These are phyloP conservation scores for Dipodomys merriami DNA, from an alignment of 2,113 vertebrate genomes.

Conservation along the genomic window DNA sequence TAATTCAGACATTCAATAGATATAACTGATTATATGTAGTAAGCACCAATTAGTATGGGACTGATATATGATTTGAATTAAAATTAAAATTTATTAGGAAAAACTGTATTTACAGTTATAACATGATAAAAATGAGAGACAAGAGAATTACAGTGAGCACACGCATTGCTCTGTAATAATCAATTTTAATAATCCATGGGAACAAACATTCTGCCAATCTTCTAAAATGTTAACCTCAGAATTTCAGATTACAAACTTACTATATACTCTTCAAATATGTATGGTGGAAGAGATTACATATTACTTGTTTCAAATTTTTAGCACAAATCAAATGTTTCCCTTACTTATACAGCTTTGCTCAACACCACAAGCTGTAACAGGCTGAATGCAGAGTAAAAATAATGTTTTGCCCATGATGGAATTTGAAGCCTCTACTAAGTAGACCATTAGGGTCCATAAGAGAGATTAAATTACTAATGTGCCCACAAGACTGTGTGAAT, in stretches of 20 bases:
- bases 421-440: constrained; percentile 25
- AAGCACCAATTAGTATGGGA: constrained; percentile 5
- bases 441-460: not conserved
- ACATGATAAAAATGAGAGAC: constrained; percentile 32
- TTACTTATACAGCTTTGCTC: not conserved
- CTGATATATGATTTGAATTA: constrained; percentile 26
- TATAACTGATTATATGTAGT: not conserved
- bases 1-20: not conserved
- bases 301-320: not conserved
- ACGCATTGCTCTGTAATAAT: constrained; percentile 35
- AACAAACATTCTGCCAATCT: constrained; percentile 35
- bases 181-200: constrained; percentile 45
- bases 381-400: not conserved
- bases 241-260: constrained; percentile 7
- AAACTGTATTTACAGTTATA: constrained; percentile 23
- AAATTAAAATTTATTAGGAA: constrained; percentile 39
- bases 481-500: not conserved
- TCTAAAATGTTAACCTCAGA: constrained; percentile 25
- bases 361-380: not conserved
- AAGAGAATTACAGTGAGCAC: not conserved
- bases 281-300: not conserved
- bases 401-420: constrained; percentile 9
- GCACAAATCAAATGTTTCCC: not conserved
- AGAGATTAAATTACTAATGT: constrained; percentile 53
- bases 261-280: not conserved